Base-by-base conservation (phyloP, 2,113 vertebrate genomes). In the Dicentrarchus labrax region DNA sequence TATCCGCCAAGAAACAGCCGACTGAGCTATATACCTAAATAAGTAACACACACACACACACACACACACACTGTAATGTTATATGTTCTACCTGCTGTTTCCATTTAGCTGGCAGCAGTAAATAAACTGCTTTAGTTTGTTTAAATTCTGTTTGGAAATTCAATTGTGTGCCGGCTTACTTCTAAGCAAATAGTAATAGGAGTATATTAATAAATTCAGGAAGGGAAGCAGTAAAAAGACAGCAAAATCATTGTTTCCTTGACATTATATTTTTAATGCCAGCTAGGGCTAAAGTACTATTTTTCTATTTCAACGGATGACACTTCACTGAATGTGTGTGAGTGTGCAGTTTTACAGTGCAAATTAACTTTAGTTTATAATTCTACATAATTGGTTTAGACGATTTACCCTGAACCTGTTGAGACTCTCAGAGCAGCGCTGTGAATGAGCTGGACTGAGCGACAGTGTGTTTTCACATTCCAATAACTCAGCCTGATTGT, bases 61-160 rank as follows among this genome's bases (percentile, higher is more conserved):
- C 57, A 61, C 60, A 39, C 60, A 62, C 4, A 41, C 1, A 41
- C 2, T 6, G 5, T 11, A 8, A 39, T 21, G 21, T 16, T 12
- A 60, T 64, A 47, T 45, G 48, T 56, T 47, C n/a, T 17, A 38
- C 51, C 69, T 56, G 56, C 77, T 66, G 19, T 39, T 38, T 67
- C 41, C 70, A 8, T 70, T 59, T 4, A 66, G 48, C 17, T 12
- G 12, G 10, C 51, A 21, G 45, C 50, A 45, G 56, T 59, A 38
- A 80, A 69, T 59, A 51, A 73, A 43, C 41, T 19, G 9, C 38
- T 41, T 43, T 22, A 30, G 57, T 67, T 21, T 19, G 8, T 60
- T 48, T 47, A n/a, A 21, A 48, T 43, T 39, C 22, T 70, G 75
- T 61, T 62, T 48, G n/a, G 56, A 57, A 70, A 64, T 61, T 61